A percentile compares a stretch with the other conserved stretches of the same genome.
phyloP scores from a whole-genome alignment of 2,888 invertebrate species.

The Encarsia formosa region DNA sequence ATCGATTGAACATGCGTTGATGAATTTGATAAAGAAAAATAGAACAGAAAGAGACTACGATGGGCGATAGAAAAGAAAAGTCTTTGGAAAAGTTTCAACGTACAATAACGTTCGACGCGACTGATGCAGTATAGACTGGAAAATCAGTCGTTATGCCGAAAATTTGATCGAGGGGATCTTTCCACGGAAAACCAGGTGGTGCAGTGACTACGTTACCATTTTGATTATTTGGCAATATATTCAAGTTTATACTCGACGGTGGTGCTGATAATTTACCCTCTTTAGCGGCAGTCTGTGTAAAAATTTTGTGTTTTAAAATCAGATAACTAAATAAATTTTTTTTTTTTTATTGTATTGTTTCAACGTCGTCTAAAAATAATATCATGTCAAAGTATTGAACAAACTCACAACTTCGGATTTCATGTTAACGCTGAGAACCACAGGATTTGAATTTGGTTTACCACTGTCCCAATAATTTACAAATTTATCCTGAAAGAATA shows the following conservation, averaged over 20 bases:
- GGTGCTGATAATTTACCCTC: constrained; percentile 33
- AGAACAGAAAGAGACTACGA: no score
- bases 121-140: constrained; percentile 42
- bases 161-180: constrained; percentile 47
- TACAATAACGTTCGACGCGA: constrained; percentile 45
- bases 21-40: no score
- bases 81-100: constrained; percentile 18
- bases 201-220: constrained; percentile 36
- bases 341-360: no score
- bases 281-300: constrained; percentile 35
- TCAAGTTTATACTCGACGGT: constrained; percentile 34
- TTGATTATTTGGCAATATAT: constrained; percentile 36
- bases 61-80: neutral
- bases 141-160: constrained; percentile 46
- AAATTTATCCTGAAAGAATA: constrained; percentile 42
- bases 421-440: constrained; percentile 43
- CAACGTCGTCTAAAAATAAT: no score
- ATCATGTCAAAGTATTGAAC: no score
- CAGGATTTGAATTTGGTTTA: constrained; percentile 37
- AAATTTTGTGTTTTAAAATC: no score
- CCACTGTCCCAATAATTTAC: constrained; percentile 46
- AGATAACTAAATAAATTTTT: no score
- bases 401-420: constrained; percentile 45
- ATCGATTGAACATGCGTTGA: no score
- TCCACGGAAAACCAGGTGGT: constrained; percentile 46